phyloP scores from a whole-genome alignment of 2,113 vertebrate genomes.

The Calyptommatus sinebrachiatus region DNA sequence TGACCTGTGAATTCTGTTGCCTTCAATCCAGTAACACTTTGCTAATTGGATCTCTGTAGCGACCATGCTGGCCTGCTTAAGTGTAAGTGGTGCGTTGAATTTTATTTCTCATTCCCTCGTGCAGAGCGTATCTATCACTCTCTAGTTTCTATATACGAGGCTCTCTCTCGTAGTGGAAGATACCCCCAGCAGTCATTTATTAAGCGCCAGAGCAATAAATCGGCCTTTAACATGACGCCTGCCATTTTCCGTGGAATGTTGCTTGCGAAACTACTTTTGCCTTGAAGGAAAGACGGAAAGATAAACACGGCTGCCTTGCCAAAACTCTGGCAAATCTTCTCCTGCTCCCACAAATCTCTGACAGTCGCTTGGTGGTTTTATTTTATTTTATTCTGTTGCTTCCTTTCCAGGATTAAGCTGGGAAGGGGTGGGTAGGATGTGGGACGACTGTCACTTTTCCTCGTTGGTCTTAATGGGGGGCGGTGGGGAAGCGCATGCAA shows the following conservation, averaged over 20 bases:
- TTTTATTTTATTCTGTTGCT: conserved; percentile 32
- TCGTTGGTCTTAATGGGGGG: conserved; percentile 6
- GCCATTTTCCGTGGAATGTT: conserved; percentile 76
- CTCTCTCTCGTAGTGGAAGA: conserved; percentile 42
- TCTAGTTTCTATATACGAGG: conserved; percentile 4
- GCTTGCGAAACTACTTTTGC: conserved; percentile 78
- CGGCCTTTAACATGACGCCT: conserved; percentile 71
- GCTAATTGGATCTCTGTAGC: background rate
- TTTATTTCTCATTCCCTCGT: background rate
- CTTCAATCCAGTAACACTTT: background rate
- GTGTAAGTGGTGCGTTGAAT: background rate
- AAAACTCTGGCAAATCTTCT: conserved; percentile 73
- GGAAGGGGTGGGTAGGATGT: conserved; percentile 8
- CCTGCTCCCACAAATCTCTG: conserved; percentile 72
- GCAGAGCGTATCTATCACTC: conserved; percentile 27
- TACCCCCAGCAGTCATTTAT: conserved; percentile 65
- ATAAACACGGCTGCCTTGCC: conserved; percentile 76
- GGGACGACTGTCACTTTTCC: conserved; percentile 50
- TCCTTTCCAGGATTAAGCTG: conserved; percentile 70
- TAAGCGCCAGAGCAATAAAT: conserved; percentile 72
- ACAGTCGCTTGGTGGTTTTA: conserved; percentile 72
- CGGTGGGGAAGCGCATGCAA: conserved; percentile 71
- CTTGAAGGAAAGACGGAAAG: conserved; percentile 79
- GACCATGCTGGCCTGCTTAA: background rate
- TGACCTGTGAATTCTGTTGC: background rate